Base-by-base conservation (phyloP, 2,888 invertebrate genomes). In the Diplazon laetatorius region DNA sequence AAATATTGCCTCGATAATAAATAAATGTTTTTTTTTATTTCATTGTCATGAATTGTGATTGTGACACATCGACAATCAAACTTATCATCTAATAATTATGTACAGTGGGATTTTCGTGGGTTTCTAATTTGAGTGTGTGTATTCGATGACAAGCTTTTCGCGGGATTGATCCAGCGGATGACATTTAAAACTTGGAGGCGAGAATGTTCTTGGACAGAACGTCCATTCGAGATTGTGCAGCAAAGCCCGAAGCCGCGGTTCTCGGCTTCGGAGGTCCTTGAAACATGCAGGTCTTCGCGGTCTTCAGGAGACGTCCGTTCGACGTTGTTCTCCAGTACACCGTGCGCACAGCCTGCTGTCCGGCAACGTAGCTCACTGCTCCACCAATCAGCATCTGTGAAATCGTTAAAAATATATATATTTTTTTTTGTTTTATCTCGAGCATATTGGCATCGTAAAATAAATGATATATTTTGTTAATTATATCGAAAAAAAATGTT, bases 291-390 rank as follows among this genome's bases (percentile, higher is more conserved):
- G 87, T 88, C 72, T 85, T 88, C 0, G 88, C 87, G 0, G 88
- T 89, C 72, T 88, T 88, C 72, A 88, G 71, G 16, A 89, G 76
- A 30, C 87, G 85, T 20, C 88, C 89, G 14, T 85, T 85, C 66
- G 82, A 84, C 39, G 85, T 80, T 10, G 93, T 92, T 85, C 95
- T 92, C 96, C 96, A 96, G 86, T 96, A 96, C 0, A 95, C 94
- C 0, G 95, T 95, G 87, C 96, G 95, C 20, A 95, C 93, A 0
- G 95, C 95, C 85, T 95, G 94, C 77, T 95, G 93, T 60, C 95
- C 95, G 60, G 94, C 94, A 82, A 95, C 94, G 89, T 94, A 95
- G 74, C 95, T 93, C 18, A 95, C 94, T 46, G 95, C 94, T 82
- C 94, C 93, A 84, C 95, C 95, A 80, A 95, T 94, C 88, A 95